Base-by-base conservation (phyloP, 2,113 vertebrate species). In the Thalassoma bifasciatum region DNA sequence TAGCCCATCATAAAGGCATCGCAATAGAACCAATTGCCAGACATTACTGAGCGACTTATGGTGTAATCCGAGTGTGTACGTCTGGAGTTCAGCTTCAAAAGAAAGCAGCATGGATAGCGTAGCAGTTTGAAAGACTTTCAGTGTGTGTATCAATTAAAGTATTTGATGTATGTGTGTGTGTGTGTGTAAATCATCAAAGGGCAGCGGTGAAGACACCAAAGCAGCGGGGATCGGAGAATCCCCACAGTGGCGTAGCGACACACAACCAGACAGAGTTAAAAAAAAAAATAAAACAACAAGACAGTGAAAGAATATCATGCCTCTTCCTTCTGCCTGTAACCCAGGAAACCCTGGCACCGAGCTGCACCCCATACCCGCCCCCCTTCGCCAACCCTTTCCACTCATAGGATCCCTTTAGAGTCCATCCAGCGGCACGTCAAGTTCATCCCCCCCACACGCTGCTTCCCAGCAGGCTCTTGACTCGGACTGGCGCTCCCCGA, bases 381-480 rank as follows among this genome's bases (percentile, higher is more conserved):
- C 81, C 73, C 63, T 74, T 79, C 38, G 54, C 70, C 61, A 17
- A 59, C 22, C 23, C 53, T 40, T 62, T 30, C 50, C 62, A 52
- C 66, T 74, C 66, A 11, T 73, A 21, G 75, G 50, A 82, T 82
- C 88, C 46, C 87, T 93, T 94, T 94, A 88, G 85, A 90, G 77
- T 87, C 89, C 74, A 92, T 95, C 95, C 95, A 97, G 94, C 88
- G 83, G 82, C 92, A 90, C 77, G 89, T 93, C 95, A 90, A 92
- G 83, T 93, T 89, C 82, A 89, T 87, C 93, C 88, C 85, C 81
- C 9, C 73, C 84, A 84, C 91, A 89, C 85, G 90, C 92, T 93
- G 91, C 75, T 40, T 89, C 94, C 70, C 95, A 95, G 93, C 74
- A 16, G 87, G 94, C 85, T 75, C 88, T 92, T 94, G 89, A 90